These are phyloP conservation scores for Mionectes macconnelli DNA, from an alignment of 2,113 vertebrate species.

Conservation along the genomic window DNA sequence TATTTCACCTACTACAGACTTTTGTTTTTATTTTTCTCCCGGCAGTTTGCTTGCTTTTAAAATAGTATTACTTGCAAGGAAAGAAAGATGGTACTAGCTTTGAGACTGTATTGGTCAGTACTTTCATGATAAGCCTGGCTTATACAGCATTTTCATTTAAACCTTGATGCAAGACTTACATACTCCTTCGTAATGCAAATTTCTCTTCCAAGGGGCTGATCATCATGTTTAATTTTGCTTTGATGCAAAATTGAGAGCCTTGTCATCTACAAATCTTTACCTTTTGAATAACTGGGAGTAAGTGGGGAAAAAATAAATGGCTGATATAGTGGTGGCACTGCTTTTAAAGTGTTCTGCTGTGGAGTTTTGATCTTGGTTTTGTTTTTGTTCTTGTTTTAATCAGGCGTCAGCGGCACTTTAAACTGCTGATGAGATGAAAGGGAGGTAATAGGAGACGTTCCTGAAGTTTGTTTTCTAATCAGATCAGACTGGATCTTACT, in stretches of 20 bases:
- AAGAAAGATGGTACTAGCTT: background rate
- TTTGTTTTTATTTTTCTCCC: background rate
- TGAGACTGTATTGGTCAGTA: background rate
- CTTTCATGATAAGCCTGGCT: background rate
- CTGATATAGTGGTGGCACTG: background rate
- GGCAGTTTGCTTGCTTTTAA: background rate
- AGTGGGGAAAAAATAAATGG: background rate
- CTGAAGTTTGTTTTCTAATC: constrained; percentile 40
- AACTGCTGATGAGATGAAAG: constrained; percentile 7
- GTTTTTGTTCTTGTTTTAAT: background rate
- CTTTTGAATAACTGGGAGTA: background rate
- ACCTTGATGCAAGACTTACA: background rate
- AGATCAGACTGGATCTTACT: constrained; percentile 29
- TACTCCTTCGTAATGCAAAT: background rate
- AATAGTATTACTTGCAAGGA: background rate
- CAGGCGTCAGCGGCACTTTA: background rate
- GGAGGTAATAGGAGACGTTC: background rate
- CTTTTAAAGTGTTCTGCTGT: background rate
- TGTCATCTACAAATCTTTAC: background rate
- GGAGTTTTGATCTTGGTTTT: background rate
- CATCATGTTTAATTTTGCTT: background rate
- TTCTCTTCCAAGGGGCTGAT: background rate
- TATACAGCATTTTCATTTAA: background rate
- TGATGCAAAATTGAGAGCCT: background rate
- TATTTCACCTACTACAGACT: background rate